Evolutionary conservation across 2,888 invertebrate species (phyloP).

Genomic region (Norana najaformis): DNA sequence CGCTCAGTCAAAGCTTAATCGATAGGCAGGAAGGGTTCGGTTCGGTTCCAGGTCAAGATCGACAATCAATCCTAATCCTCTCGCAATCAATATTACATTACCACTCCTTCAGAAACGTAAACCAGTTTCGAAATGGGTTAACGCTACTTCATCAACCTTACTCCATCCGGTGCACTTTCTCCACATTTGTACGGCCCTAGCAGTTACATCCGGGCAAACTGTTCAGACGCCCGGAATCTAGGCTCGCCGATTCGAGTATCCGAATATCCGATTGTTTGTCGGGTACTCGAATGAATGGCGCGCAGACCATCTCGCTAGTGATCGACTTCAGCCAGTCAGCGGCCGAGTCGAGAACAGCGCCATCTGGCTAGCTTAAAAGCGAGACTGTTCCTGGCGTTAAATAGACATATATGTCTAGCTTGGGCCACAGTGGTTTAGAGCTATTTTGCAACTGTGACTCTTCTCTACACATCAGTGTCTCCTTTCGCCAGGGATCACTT

Average conservation of each 20-base stretch:
- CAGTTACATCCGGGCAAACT: neutral
- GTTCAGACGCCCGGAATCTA: neutral
- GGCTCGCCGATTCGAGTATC: neutral
- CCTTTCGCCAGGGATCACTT: neutral
- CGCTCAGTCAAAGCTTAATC: too few relatives aligned
- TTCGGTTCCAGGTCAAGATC: too few relatives aligned
- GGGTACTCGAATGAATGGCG: conserved; percentile 5
- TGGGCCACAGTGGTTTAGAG: neutral
- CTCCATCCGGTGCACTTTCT: neutral
- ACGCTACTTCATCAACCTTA: neutral
- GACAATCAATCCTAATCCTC: too few relatives aligned
- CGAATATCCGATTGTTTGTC: neutral
- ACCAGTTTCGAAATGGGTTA: neutral
- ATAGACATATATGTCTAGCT: neutral
- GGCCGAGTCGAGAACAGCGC: neutral
- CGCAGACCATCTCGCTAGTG: neutral
- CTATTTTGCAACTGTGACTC: neutral
- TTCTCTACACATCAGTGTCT: neutral
- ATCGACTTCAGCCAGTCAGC: neutral
- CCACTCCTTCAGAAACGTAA: too few relatives aligned
- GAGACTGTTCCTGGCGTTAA: neutral
- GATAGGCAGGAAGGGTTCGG: too few relatives aligned
- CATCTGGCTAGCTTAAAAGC: neutral
- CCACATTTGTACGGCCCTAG: neutral
- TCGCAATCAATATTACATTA: too few relatives aligned